phyloP scores from a whole-genome alignment of 2,113 vertebrate genomes.

The Pteropus alecto region DNA sequence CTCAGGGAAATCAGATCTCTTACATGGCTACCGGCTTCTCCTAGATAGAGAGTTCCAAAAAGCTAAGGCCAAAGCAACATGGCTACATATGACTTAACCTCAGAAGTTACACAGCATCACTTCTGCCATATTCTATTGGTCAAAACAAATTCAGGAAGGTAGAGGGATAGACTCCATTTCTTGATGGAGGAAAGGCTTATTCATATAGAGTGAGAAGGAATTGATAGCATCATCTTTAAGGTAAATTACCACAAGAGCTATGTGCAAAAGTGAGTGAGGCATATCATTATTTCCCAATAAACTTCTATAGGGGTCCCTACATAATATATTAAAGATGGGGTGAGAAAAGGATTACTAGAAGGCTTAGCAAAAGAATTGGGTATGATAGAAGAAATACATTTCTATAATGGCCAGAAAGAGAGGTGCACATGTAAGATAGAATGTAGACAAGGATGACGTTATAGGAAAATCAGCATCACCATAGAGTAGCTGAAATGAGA shows the following conservation, averaged over 20 bases:
- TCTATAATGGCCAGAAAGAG: not conserved
- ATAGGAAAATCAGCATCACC: not conserved
- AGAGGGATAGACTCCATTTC: not conserved
- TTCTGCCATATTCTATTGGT: not conserved
- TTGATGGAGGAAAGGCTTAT: not conserved
- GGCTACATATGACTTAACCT: not conserved
- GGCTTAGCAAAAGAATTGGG: not conserved
- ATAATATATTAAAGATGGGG: not conserved
- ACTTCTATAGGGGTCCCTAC: not conserved
- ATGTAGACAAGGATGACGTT: not conserved
- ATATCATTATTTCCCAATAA: not conserved
- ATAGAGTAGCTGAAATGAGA: not conserved
- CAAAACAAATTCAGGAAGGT: not conserved
- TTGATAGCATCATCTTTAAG: not conserved
- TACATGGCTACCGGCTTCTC: not conserved
- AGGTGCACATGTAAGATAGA: not conserved
- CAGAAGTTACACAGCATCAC: not conserved
- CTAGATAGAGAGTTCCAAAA: not conserved
- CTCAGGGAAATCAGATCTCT: not conserved
- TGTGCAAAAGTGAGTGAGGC: not conserved
- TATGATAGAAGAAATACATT: not conserved
- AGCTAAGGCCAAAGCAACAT: not conserved
- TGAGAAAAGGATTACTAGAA: not conserved
- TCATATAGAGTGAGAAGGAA: not conserved
- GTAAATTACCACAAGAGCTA: not conserved